Percentiles rank a stretch among this genome's conserved stretches.
Conservation (phyloP, 2,113 vertebrate species). For the Suricata suricatta region DNA sequence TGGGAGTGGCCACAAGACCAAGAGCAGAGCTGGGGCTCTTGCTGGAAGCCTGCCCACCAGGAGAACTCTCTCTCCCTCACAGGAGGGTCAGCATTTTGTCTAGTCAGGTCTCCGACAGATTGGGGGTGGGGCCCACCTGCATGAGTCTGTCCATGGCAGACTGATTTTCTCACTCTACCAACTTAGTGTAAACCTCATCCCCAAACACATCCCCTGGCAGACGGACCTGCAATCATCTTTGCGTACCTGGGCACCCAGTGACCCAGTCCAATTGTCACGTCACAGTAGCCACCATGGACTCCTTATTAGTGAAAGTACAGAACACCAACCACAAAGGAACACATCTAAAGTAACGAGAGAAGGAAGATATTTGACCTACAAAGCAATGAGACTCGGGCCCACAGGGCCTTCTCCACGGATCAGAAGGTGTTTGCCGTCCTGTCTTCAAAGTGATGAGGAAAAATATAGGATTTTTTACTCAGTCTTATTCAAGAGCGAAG, state of each 20-base stretch:
- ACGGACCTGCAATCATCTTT: not conserved
- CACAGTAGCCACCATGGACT: not conserved
- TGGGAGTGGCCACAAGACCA: not conserved
- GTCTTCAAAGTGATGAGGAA: not conserved
- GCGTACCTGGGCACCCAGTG: not conserved
- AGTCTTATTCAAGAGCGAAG: not conserved
- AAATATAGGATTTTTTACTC: not conserved
- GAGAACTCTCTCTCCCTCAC: not conserved
- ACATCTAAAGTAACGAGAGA: not conserved
- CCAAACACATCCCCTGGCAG: not conserved
- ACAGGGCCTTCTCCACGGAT: not conserved
- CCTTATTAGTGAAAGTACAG: not conserved
- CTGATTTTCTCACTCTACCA: not conserved
- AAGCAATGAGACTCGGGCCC: not conserved
- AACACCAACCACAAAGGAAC: not conserved
- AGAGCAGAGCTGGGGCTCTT: not conserved
- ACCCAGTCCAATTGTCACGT: not conserved
- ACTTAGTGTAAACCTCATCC: not conserved
- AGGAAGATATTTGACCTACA: not conserved
- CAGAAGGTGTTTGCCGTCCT: not conserved
- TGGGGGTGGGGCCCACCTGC: too few relatives aligned
- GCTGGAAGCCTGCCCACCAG: not conserved
- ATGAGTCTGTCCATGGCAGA: not conserved
- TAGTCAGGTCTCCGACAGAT: not conserved
- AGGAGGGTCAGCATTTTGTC: accelerated